These are phyloP conservation scores for Camelus dromedarius DNA, from an alignment of 2,113 vertebrate species.

Conservation along the genomic window DNA sequence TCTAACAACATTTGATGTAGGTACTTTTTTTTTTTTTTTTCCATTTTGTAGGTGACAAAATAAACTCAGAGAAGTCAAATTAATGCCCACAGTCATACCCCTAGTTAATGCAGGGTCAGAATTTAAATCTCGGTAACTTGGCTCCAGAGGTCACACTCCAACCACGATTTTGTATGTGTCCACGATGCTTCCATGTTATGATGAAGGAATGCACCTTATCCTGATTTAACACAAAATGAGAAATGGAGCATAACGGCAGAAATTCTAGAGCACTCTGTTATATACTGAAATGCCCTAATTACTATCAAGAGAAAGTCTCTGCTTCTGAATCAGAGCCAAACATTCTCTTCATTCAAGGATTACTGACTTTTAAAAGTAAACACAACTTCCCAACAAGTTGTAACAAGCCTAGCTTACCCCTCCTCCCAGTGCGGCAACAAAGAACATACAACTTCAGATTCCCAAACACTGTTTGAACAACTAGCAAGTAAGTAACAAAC, in stretches of 20 bases:
- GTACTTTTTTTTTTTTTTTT: not conserved
- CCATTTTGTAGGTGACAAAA: not conserved
- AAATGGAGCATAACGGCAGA: accelerated
- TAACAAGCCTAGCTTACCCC: constrained; percentile 46
- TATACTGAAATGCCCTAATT: not conserved
- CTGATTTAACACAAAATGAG: not conserved
- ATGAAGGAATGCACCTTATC: not conserved
- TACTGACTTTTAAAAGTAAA: constrained; percentile 42
- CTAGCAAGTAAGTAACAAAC: not conserved
- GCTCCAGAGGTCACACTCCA: not conserved
- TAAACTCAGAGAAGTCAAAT: not conserved
- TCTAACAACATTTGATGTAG: not conserved
- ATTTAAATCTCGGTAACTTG: not conserved
- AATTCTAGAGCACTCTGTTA: not conserved
- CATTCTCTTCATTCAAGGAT: not conserved
- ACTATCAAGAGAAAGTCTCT: not conserved
- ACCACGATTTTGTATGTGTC: not conserved
- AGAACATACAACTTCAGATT: not conserved
- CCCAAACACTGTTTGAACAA: not conserved
- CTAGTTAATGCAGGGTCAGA: not conserved
- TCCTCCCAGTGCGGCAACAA: not conserved
- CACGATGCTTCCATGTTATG: not conserved
- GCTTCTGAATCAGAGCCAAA: not conserved
- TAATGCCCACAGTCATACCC: not conserved
- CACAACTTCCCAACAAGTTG: constrained; percentile 58